Evolutionary conservation across 2,888 invertebrate genomes (phyloP).

Genomic region (Apotomis turbidana): DNA sequence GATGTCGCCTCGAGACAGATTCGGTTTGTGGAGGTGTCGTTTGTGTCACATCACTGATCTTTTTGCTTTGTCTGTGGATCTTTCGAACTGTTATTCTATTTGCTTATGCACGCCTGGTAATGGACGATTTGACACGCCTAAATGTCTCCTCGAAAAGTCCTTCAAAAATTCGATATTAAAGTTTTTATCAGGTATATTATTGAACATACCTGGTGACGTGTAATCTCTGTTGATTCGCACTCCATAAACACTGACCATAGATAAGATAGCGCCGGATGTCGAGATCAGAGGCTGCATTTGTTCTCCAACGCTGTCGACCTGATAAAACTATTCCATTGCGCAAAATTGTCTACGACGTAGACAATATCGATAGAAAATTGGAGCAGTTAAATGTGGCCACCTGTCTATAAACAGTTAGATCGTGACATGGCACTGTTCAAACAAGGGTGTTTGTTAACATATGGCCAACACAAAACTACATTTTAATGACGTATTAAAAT

Average conservation of each 20-base stretch:
- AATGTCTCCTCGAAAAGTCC: background rate
- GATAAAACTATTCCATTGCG: constrained; percentile 55
- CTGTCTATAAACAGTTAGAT: constrained; percentile 24
- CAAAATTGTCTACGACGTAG: constrained; percentile 19
- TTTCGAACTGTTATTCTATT: constrained; percentile 15
- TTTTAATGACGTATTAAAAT: constrained; percentile 68
- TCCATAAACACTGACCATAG: constrained; percentile 79
- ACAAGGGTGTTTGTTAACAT: constrained; percentile 40
- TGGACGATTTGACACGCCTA: constrained; percentile 17
- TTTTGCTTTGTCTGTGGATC: constrained; percentile 37
- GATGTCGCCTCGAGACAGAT: constrained; percentile 40
- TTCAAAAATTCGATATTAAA: background rate
- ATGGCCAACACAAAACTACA: constrained; percentile 57
- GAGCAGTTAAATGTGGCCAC: constrained; percentile 6
- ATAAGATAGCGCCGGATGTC: constrained; percentile 81
- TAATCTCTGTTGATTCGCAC: constrained; percentile 66
- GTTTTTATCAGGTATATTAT: constrained; percentile 16
- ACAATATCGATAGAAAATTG: background rate
- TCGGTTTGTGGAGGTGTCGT: constrained; percentile 45
- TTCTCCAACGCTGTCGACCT: constrained; percentile 48
- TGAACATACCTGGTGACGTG: constrained; percentile 30
- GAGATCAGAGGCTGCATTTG: constrained; percentile 56
- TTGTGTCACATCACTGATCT: constrained; percentile 52
- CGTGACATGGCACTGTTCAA: constrained; percentile 29
- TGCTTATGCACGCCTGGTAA: constrained; percentile 6